Evolutionary conservation across 2,888 invertebrate species (phyloP).

Genomic region (Pimpla rufipes): DNA sequence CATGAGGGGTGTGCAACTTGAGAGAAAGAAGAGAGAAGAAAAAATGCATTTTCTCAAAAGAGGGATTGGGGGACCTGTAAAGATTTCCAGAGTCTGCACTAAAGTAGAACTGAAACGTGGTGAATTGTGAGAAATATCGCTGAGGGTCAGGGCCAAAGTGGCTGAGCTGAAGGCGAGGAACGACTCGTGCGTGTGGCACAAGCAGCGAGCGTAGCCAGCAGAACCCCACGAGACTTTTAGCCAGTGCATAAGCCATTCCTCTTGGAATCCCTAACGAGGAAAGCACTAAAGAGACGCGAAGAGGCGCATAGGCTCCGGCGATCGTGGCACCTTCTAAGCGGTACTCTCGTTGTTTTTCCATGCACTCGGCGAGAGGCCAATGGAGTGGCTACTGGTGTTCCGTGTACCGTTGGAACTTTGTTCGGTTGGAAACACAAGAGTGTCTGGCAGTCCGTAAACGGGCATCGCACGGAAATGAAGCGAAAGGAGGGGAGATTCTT

Average conservation of each 20-base stretch:
- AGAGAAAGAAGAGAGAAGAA: too few species aligned
- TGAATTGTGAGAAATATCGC: too few species aligned
- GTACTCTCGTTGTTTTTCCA: constrained; percentile 62
- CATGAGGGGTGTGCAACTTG: too few species aligned
- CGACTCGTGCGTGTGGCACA: constrained; percentile 1
- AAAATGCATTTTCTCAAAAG: too few species aligned
- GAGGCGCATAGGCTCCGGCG: background rate
- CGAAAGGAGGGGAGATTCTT: constrained; percentile 16
- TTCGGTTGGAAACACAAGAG: constrained; percentile 49
- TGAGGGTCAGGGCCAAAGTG: background rate
- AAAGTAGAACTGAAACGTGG: too few species aligned
- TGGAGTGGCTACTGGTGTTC: constrained; percentile 20
- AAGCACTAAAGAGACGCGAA: constrained; percentile 9
- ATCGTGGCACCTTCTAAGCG: constrained; percentile 22
- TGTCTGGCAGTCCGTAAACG: constrained; percentile 58
- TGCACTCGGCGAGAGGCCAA: constrained; percentile 18
- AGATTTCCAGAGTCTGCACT: background rate
- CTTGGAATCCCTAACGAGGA: constrained; percentile 64
- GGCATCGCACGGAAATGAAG: constrained; percentile 60
- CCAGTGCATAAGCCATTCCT: constrained; percentile 56
- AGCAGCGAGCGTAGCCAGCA: constrained; percentile 25
- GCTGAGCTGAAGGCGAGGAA: background rate
- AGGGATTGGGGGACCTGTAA: too few species aligned
- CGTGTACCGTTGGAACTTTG: constrained; percentile 65
- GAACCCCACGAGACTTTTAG: constrained; percentile 41